Evolutionary conservation across 30 jellyfish, hydroid and myxozoan genomes (phyloP).

Genomic region (Hydractinia symbiolongicarpus): DNA sequence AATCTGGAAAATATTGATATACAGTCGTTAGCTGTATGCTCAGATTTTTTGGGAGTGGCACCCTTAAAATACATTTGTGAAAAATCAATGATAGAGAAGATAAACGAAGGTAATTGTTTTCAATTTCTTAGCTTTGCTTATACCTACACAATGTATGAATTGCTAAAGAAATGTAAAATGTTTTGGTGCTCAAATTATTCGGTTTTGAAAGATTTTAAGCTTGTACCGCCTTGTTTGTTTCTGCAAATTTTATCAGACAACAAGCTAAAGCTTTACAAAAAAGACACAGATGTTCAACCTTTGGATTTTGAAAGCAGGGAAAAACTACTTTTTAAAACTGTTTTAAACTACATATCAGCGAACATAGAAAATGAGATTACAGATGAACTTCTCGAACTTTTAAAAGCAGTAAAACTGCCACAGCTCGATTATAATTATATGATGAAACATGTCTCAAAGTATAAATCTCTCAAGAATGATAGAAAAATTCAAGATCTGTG

Average conservation of each 20-base stretch:
- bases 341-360: neutral
- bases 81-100: neutral
- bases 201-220: neutral
- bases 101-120: neutral
- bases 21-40: neutral
- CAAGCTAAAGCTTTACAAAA: neutral
- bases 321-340: neutral
- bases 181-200: constrained; percentile 5
- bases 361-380: neutral
- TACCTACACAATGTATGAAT: constrained; percentile 7
- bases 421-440: neutral
- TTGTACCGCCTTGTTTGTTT: neutral
- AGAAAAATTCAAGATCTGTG: neutral
- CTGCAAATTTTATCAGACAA: constrained; percentile 4
- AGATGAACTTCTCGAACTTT: constrained; percentile 3
- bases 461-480: neutral
- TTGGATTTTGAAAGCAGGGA: neutral
- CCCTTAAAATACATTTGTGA: constrained; percentile 23
- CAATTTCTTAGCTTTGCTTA: neutral
- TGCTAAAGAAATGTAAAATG: neutral
- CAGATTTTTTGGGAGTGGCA: constrained; percentile 20
- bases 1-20: neutral
- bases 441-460: neutral
- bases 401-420: constrained; percentile 6
- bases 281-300: neutral